phyloP scores from a whole-genome alignment of 1,140 invertebrate genomes.

The Melanaphis sacchari region DNA sequence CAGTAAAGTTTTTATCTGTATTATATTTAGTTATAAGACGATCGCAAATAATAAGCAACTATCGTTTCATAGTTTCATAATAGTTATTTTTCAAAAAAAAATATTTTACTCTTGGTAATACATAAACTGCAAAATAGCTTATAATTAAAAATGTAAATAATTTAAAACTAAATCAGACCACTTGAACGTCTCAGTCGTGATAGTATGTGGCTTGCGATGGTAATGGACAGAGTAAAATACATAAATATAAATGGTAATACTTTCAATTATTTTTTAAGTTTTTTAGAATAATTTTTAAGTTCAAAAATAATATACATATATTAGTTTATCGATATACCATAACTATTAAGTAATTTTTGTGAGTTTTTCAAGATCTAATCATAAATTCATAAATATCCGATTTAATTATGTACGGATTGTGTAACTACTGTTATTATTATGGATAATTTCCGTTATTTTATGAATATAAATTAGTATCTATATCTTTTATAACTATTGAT shows the following conservation, averaged over 20 bases:
- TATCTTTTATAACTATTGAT: neutral
- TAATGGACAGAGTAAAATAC: neutral
- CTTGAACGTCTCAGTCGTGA: neutral
- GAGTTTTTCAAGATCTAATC: neutral
- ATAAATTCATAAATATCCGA: neutral
- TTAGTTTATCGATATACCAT: neutral
- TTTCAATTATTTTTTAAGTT: neutral
- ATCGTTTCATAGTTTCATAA: no score
- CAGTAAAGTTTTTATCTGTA: no score
- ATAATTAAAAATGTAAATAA: neutral
- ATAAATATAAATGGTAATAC: neutral
- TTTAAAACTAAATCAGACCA: neutral
- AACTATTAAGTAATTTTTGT: neutral
- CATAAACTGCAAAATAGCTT: neutral
- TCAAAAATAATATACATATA: neutral
- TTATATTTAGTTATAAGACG: no score
- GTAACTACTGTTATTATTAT: no score
- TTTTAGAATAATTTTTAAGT: neutral
- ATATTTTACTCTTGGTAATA: neutral
- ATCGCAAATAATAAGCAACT: no score
- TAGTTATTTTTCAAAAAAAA: no score
- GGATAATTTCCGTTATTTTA: neutral
- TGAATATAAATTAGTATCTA: neutral
- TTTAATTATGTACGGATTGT: no score
- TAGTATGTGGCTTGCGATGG: neutral